A percentile compares a stretch with the other conserved stretches of the same genome.
Evolutionary conservation across 1,140 invertebrate species (phyloP).

Genomic region (Samia ricini): DNA sequence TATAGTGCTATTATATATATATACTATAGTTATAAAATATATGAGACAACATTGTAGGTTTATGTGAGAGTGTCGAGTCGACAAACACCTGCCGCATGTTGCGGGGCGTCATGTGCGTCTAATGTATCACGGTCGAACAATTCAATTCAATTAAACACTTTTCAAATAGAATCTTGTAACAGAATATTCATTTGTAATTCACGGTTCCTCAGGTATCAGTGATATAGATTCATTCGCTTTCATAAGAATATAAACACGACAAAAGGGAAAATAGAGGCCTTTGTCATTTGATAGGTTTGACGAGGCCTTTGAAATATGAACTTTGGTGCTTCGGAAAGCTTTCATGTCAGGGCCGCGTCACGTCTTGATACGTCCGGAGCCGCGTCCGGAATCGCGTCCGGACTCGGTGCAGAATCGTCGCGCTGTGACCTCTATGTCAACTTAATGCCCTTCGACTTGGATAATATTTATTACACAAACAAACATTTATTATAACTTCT

Average conservation of each 20-base stretch:
- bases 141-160: too few relatives aligned
- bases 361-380: neutral
- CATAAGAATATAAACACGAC: neutral
- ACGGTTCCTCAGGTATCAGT: too few relatives aligned
- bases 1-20: too few relatives aligned
- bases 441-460: neutral
- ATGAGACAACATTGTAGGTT: neutral
- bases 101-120: neutral
- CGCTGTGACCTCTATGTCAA: neutral
- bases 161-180: too few relatives aligned
- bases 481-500: neutral
- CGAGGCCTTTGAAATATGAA: slow-evolving; percentile 1
- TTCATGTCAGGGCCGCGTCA: neutral
- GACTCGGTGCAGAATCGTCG: neutral
- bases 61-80: neutral
- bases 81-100: neutral
- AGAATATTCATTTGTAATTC: too few relatives aligned
- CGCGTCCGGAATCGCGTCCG: neutral
- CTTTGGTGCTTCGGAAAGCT: neutral
- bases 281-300: slow-evolving; percentile 1
- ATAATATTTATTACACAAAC: neutral
- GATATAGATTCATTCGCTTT: neutral
- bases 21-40: neutral
- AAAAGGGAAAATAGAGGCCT: neutral
- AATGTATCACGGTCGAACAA: neutral